A percentile compares a stretch with the other conserved stretches of the same genome.
Evolutionary conservation across 2,888 invertebrate genomes (phyloP).

Genomic region (Homarus gammarus): DNA sequence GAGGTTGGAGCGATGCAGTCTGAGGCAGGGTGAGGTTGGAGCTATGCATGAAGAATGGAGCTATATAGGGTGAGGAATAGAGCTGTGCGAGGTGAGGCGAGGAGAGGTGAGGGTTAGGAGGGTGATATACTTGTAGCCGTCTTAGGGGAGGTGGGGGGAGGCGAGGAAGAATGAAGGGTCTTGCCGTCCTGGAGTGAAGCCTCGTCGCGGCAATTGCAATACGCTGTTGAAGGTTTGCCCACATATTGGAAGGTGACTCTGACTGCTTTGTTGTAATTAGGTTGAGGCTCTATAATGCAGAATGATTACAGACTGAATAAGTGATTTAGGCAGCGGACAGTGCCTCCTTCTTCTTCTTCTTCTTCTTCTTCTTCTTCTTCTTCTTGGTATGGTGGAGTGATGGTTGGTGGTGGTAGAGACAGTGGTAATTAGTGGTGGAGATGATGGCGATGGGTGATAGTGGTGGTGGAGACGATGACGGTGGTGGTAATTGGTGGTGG

Average conservation of each 20-base stretch:
- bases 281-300: constrained; percentile 24
- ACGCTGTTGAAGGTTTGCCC: constrained; percentile 47
- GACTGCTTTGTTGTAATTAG: constrained; percentile 20
- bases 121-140: neutral
- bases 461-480: too few species aligned
- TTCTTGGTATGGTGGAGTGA: too few species aligned
- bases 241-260: constrained; percentile 22
- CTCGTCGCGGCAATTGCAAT: constrained; percentile 38
- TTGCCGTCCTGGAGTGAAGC: constrained; percentile 30
- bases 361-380: constrained; percentile 8
- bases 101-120: neutral
- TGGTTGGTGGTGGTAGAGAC: too few species aligned
- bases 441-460: too few species aligned
- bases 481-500: too few species aligned
- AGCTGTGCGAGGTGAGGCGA: neutral
- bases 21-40: neutral
- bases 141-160: constrained; percentile 23
- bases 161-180: too few species aligned
- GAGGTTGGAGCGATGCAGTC: neutral
- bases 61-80: neutral
- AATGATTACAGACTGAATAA: constrained; percentile 20
- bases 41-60: neutral
- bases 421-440: too few species aligned
- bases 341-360: neutral
- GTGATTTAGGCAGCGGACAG: neutral